These are phyloP conservation scores for Vanessa tameamea DNA, from an alignment of 1,140 invertebrate species.

Conservation along the genomic window DNA sequence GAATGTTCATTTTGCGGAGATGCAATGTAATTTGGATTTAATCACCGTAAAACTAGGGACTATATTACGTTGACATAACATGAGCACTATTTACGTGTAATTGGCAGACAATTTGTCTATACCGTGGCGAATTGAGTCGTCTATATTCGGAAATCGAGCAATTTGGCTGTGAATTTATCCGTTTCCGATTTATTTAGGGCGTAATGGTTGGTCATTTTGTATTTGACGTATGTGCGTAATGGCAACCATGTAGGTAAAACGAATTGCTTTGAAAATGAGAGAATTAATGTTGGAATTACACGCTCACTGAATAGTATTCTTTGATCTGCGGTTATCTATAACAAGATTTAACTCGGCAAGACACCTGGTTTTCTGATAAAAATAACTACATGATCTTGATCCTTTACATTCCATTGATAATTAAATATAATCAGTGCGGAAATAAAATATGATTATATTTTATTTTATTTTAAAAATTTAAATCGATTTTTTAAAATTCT, in stretches of 20 bases:
- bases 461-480: no score
- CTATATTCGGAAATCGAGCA: constrained; percentile 73
- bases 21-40: constrained; percentile 6
- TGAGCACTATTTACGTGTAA: constrained; percentile 43
- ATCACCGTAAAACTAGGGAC: neutral
- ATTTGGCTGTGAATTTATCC: constrained; percentile 69
- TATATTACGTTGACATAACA: constrained; percentile 1
- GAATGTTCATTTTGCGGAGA: constrained; percentile 38
- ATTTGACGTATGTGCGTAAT: constrained; percentile 50
- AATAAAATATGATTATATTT: neutral
- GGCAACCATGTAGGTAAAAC: constrained; percentile 60
- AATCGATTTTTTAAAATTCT: no score
- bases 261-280: constrained; percentile 42
- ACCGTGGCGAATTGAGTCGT: constrained; percentile 70
- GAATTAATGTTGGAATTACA: constrained; percentile 20
- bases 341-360: neutral
- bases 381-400: neutral
- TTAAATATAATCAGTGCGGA: neutral
- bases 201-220: constrained; percentile 61
- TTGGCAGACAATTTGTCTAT: constrained; percentile 59
- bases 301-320: neutral
- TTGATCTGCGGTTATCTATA: neutral
- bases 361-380: neutral
- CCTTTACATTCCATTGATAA: neutral
- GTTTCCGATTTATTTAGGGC: constrained; percentile 68